Base-by-base conservation (phyloP, 2,797 vertebrate species). In the Chanos chanos region DNA sequence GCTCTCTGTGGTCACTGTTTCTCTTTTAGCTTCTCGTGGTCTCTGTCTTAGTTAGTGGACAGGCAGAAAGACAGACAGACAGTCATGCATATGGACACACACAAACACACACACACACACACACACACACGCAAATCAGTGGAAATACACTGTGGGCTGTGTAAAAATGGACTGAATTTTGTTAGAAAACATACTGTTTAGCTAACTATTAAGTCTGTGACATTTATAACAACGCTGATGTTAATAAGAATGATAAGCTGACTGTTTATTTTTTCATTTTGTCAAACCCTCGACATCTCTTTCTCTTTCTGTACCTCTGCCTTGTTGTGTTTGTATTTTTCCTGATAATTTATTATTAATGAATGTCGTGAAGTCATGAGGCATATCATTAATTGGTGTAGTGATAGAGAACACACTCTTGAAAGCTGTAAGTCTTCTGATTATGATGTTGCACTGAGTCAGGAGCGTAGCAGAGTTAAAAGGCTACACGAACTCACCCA, bases 1-100 rank as follows among this genome's bases (percentile, higher is more conserved):
- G 83, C 81, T 87, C 87, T 86, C 83, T 86, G 88, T 90, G 85
- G 90, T 84, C 84, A 78, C 68, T 71, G 73, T 74, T 64, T 74
- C 52, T 71, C 68, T 75, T 76, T 80, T 61, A 47, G 65, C 54
- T 36, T 37, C 52, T 49, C 72, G 76, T 24, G 77, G 64, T 76
- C 66, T 55, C 74, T 69, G 52, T 75, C 40, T 60, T 74, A 56
- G 68, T 19, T 72, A 1, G 66, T 40, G 78, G 77, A 77, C 73
- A 22, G 44, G 33, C 43, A 31, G 36, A 49, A 54, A 47, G 56
- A 60, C 21, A 15, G 72, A 37, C 68, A 64, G 50, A 61, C 61
- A 40, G 64, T 60, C 64, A 34, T 21, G 58, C 67, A 8, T 47
- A 43, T 12, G 28, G 21, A 43, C 19, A 54, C 30, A 34, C 33